Percentiles rank a stretch among this genome's conserved stretches.
phyloP scores from a whole-genome alignment of 35 echinoderm and acorn worm genomes.

The Diadema setosum region DNA sequence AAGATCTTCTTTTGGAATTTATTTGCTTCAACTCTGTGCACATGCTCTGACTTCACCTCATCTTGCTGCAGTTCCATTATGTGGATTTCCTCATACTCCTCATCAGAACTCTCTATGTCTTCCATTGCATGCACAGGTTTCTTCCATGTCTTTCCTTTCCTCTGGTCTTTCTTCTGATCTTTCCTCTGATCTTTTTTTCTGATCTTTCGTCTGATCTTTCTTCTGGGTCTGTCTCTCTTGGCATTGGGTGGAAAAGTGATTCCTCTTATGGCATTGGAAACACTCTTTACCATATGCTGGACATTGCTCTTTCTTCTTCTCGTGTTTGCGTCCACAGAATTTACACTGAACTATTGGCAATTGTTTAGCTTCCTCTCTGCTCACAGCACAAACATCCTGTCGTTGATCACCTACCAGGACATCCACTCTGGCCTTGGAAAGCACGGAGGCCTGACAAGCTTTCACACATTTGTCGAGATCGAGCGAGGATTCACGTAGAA shows the following conservation, averaged over 20 bases:
- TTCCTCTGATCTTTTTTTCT: neutral
- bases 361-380: neutral
- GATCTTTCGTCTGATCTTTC: neutral
- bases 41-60: neutral
- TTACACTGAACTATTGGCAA: conserved; percentile 12
- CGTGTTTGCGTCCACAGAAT: conserved; percentile 43
- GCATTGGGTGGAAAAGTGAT: conserved; percentile 31
- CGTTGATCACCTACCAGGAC: neutral
- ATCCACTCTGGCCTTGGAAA: conserved; percentile 29
- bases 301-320: conserved; percentile 8
- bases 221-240: neutral
- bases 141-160: neutral
- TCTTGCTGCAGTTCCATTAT: conserved; percentile 1
- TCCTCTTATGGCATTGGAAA: conserved; percentile 1
- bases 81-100: conserved; percentile 36
- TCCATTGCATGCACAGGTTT: neutral
- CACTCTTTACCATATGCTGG: conserved; percentile 44
- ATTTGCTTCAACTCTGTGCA: neutral
- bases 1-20: conserved; percentile 5
- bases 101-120: neutral
- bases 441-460: conserved; percentile 12
- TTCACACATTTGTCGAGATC: conserved; percentile 27
- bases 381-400: neutral
- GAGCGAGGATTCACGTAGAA: conserved; percentile 36
- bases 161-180: too few species aligned